Evolutionary conservation across 2,113 vertebrate genomes (phyloP), one percentile per base, ranked within the genome.

Genomic region (Aspidoscelis tigris): DNA sequence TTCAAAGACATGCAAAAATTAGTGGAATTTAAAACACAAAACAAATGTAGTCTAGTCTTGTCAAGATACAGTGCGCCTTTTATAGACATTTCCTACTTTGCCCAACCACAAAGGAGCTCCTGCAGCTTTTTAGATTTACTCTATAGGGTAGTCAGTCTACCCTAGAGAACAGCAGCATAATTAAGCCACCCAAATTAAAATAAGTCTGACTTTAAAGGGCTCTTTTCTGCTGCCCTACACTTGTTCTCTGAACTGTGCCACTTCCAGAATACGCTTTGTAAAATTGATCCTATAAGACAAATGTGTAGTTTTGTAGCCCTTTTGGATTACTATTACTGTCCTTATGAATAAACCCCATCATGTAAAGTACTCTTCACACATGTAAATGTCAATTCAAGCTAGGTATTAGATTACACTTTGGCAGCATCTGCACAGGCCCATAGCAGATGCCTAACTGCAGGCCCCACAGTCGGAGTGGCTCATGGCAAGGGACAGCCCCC

Each of bases 11-110:
- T 68, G 33, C 50, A 93, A 93, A 94, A 93, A 87, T 93, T 84
- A 74, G 81, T 87, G 92, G 91, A 90, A 92, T 93, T 92, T 94
- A 92, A 90, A 94, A 85, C 78, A 84, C 84, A 72, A 89, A 92
- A 88, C 87, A 84, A 93, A 90, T 1, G 81, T 4, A 83, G 90
- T 88, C 87, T 90, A 73, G 88, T 89, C 87, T 90, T 90, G 84
- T 84, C 68, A 88, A 81, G 88, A 90, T 76, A 68, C 18, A 79
- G 43, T 71, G 80, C 44, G 79, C 33, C 76, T 71, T 76, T 83
- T 71, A 47, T 81, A 89, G 82, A 50, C 44, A 77, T 82, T 88
- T 87, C 86, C 82, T 44, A 76, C 88, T 87, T 83, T 88, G 73
- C 77, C 24, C 74, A 82, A 66, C 88, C 86, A 94, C 88, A 88